Evolutionary conservation across 1,140 invertebrate genomes (phyloP).

Genomic region (Chymomyza costata): DNA sequence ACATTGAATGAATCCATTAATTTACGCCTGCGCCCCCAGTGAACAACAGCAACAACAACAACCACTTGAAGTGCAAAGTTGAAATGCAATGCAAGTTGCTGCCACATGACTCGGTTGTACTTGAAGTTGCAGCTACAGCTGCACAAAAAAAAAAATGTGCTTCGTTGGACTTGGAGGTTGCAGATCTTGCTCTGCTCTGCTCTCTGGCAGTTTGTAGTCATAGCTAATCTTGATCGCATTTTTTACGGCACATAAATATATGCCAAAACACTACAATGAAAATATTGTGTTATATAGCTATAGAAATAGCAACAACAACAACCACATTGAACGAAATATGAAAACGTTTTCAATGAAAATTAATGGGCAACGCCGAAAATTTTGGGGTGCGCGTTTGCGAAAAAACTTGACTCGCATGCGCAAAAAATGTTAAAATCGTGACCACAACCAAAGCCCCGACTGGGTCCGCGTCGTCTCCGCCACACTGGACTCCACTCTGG

Average conservation of each 20-base stretch:
- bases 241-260: slow-evolving; percentile 74
- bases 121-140: background rate
- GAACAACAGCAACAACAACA: slow-evolving; percentile 8
- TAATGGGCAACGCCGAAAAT: slow-evolving; percentile 72
- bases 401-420: slow-evolving; percentile 60
- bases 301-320: slow-evolving; percentile 30
- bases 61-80: slow-evolving; percentile 69
- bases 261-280: slow-evolving; percentile 73
- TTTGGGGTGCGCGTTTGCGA: slow-evolving; percentile 62
- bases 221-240: slow-evolving; percentile 68
- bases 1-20: slow-evolving; percentile 67
- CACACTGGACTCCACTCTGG: slow-evolving; percentile 7
- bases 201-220: slow-evolving; percentile 41
- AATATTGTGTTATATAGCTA: slow-evolving; percentile 59
- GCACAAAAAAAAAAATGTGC: slow-evolving; percentile 25
- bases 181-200: slow-evolving; percentile 39
- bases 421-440: slow-evolving; percentile 74
- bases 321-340: slow-evolving; percentile 67
- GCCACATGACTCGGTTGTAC: background rate
- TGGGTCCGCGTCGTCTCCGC: slow-evolving; percentile 8
- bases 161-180: slow-evolving; percentile 20
- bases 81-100: slow-evolving; percentile 35
- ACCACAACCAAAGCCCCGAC: slow-evolving; percentile 41
- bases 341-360: slow-evolving; percentile 74
- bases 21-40: slow-evolving; percentile 66